These are phyloP conservation scores for Agrotis ipsilon DNA, from an alignment of 2,888 invertebrate genomes.

Conservation along the genomic window DNA sequence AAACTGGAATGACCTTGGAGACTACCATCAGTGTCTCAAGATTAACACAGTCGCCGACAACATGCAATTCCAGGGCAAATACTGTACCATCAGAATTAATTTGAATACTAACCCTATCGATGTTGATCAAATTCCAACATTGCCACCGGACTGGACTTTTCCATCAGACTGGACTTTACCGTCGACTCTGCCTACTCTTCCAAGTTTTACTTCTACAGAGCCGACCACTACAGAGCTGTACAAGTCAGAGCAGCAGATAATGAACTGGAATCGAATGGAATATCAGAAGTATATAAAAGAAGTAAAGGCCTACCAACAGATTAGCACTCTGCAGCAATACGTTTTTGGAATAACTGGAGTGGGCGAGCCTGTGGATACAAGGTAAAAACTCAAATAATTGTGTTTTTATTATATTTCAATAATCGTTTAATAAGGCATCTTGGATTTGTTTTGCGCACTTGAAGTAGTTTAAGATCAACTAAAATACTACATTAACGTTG, in stretches of 20 bases:
- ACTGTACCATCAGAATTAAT: constrained; percentile 77
- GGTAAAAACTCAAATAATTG: constrained; percentile 48
- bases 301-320: constrained; percentile 31
- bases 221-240: neutral
- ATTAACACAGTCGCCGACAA: constrained; percentile 65
- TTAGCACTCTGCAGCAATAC: constrained; percentile 57
- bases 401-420: neutral
- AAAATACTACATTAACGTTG: too few relatives aligned
- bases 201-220: constrained; percentile 15
- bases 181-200: constrained; percentile 49
- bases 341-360: constrained; percentile 67
- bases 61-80: constrained; percentile 82
- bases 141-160: constrained; percentile 43
- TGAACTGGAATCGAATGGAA: neutral
- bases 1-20: constrained; percentile 82
- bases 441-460: too few relatives aligned
- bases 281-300: constrained; percentile 34
- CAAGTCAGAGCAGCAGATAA: neutral
- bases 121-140: constrained; percentile 38
- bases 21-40: constrained; percentile 78
- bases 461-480: too few relatives aligned
- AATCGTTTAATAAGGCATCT: too few relatives aligned
- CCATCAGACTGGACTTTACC: constrained; percentile 44
- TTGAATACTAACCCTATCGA: constrained; percentile 65
- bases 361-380: constrained; percentile 58